These are phyloP conservation scores for Dicerorhinus sumatrensis DNA, from an alignment of 2,113 vertebrate species.

Conservation along the genomic window DNA sequence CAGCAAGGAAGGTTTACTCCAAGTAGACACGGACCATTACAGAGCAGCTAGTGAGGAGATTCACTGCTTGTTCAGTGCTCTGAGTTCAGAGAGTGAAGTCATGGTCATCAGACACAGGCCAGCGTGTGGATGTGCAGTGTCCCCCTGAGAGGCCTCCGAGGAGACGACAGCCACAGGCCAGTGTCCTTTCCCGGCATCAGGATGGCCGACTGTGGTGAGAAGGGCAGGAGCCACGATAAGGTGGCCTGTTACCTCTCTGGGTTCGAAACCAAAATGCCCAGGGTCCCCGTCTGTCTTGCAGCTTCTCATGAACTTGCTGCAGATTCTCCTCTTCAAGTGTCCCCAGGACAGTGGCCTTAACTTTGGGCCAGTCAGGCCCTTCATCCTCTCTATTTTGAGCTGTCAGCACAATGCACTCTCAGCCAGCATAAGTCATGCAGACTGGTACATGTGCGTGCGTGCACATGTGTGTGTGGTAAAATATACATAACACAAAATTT, in stretches of 20 bases:
- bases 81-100: background rate
- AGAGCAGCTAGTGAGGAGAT: background rate
- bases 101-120: background rate
- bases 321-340: background rate
- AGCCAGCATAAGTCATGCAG: background rate
- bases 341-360: background rate
- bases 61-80: background rate
- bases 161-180: background rate
- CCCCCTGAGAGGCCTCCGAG: background rate
- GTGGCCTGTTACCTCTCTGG: background rate
- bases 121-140: accelerated
- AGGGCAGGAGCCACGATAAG: too few relatives aligned
- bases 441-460: background rate
- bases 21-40: background rate
- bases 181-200: background rate
- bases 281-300: accelerated
- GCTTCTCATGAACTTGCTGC: accelerated
- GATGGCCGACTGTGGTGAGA: background rate
- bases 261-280: background rate
- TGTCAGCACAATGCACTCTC: background rate
- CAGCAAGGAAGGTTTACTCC: background rate
- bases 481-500: background rate
- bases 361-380: background rate
- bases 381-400: background rate
- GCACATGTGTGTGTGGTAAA: background rate